Base-by-base conservation (phyloP, 2,797 vertebrate species). In the Harpagifer antarcticus region DNA sequence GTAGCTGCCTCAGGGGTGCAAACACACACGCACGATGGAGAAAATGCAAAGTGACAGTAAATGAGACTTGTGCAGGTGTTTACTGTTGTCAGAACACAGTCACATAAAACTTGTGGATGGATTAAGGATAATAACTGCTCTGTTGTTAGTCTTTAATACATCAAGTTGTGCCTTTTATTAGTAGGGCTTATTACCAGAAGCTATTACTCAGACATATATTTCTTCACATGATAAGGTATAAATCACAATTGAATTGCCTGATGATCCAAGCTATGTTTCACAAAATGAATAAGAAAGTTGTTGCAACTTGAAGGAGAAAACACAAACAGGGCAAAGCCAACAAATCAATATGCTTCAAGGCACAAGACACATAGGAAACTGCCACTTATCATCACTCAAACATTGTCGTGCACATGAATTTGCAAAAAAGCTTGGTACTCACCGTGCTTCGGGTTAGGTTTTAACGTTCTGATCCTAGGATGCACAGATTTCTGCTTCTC, bases 1-100 rank as follows among this genome's bases (percentile, higher is more conserved):
- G 85, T 80, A 79, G 71, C 76, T 79, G 87, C 87, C 85, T 85
- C 61, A 82, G 86, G 83, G 87, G 83, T 49, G 64, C 68, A 78
- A 78, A 81, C 60, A 68, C 45, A 57, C 82, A 81, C 5, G 7
- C 61, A 76, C 9, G 8, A 37, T 37, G 3, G 54, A 81, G 72
- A 55, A 68, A 76, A 86, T 71, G 60, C 57, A 82, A 83, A 87
- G 79, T 84, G 83, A 89, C 64, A 81, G 64, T 74, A 72, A 84
- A 78, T 76, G n/a, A 83, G 83, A 83, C 43, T 27, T 56, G 44
- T 60, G 57, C 68, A 77, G 73, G 79, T 85, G 67, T 74, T 80
- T 86, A 65, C 37, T 60, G 40, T 17, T 61, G 54, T 67, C 62
- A 74, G 53, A 63, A 64, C 64, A 63, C 20, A 45, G 56, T 72